phyloP scores from a whole-genome alignment of 2,888 invertebrate species.

The Thymelicus sylvestris region DNA sequence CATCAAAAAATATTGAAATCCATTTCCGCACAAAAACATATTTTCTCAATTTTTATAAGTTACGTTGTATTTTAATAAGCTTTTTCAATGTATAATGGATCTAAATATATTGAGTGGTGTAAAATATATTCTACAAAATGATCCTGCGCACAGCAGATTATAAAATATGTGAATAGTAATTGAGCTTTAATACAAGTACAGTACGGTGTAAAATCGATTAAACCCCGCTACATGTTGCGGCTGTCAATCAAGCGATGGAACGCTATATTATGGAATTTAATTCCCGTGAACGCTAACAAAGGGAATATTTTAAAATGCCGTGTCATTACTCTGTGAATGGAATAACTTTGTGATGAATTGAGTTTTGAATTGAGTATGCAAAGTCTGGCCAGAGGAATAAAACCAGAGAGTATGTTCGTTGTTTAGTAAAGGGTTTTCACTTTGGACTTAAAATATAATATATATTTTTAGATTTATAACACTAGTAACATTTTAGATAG shows the following conservation, averaged over 20 bases:
- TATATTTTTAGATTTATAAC: no score
- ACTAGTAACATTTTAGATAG: no score
- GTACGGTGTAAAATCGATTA: slow-evolving; percentile 10
- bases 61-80: no score
- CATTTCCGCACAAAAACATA: no score
- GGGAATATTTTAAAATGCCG: slow-evolving; percentile 35
- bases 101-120: no score
- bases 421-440: no score
- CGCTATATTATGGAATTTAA: slow-evolving; percentile 28
- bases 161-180: not conserved
- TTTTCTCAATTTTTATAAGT: no score
- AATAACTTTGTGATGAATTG: slow-evolving; percentile 36
- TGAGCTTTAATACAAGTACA: slow-evolving; percentile 9
- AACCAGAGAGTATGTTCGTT: not conserved
- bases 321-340: slow-evolving; percentile 30
- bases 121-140: not conserved
- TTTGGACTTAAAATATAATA: no score
- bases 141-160: slow-evolving; percentile 1
- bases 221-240: slow-evolving; percentile 10
- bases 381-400: slow-evolving; percentile 1
- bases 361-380: slow-evolving; percentile 20
- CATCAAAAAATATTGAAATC: no score
- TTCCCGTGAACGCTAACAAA: slow-evolving; percentile 31
- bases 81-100: no score
- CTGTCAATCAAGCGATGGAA: slow-evolving; percentile 32